These are phyloP conservation scores for Littorina saxatilis DNA, from an alignment of 1,140 invertebrate genomes.

Conservation along the genomic window DNA sequence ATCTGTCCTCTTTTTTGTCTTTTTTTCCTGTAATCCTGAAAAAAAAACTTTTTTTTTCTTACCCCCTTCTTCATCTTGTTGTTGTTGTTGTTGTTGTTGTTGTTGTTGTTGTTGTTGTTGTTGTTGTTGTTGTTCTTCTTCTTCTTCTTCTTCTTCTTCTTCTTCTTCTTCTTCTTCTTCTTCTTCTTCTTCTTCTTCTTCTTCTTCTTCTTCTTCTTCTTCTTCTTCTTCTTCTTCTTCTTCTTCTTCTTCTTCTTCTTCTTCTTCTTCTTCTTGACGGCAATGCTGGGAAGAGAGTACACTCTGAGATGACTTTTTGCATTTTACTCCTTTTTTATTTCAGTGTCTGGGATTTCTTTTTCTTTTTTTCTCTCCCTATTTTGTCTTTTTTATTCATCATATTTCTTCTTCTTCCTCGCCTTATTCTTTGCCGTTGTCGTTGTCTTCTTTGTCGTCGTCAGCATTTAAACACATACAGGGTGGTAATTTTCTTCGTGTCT, in stretches of 20 bases:
- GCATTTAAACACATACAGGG: no score
- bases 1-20: no score
- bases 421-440: background rate
- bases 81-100: background rate
- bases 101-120: background rate
- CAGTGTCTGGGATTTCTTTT: background rate
- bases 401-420: background rate
- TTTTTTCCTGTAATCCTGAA: no score
- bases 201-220: background rate
- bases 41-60: background rate
- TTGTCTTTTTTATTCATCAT: background rate
- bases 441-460: background rate
- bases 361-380: background rate
- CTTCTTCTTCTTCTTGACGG: background rate
- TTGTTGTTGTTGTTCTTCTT: background rate
- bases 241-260: background rate
- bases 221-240: background rate
- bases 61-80: background rate
- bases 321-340: background rate
- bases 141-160: background rate
- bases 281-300: no score
- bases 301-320: no score
- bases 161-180: conserved; percentile 16
- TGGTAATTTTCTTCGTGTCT: no score
- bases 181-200: conserved; percentile 7